Conservation (phyloP, 2,113 vertebrate genomes). For the Vidua chalybeata region DNA sequence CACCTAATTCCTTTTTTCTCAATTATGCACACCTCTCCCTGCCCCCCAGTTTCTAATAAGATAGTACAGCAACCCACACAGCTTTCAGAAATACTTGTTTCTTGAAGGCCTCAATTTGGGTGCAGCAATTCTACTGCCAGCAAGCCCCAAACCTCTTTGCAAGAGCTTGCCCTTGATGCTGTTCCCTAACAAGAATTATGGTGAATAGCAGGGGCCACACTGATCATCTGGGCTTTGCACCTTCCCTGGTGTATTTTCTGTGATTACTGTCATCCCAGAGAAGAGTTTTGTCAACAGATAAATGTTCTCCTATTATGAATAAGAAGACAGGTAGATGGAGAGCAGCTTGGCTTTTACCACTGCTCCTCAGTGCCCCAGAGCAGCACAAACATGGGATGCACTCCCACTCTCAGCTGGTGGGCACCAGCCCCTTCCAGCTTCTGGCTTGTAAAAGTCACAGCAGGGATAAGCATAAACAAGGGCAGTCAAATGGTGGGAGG, state of each 20-base stretch:
- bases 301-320: not conserved
- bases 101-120: not conserved
- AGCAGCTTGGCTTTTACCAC: not conserved
- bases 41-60: not conserved
- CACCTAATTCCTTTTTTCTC: not conserved
- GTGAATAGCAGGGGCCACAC: not conserved
- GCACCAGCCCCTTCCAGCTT: not conserved
- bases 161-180: not conserved
- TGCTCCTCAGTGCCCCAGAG: not conserved
- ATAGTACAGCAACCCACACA: not conserved
- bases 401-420: rapidly evolving
- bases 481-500: not conserved
- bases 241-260: not conserved
- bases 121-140: not conserved
- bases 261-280: not conserved
- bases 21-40: not conserved
- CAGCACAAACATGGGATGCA: rapidly evolving
- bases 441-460: not conserved
- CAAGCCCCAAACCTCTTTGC: not conserved
- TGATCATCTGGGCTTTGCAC: not conserved
- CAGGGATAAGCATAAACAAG: not conserved
- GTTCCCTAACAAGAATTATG: not conserved
- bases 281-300: not conserved
- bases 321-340: not conserved
- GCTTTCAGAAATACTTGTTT: not conserved